A percentile compares a stretch with the other conserved stretches of the same genome.
Evolutionary conservation across 2,797 vertebrate genomes (phyloP).

Genomic region (Hydrophis major): DNA sequence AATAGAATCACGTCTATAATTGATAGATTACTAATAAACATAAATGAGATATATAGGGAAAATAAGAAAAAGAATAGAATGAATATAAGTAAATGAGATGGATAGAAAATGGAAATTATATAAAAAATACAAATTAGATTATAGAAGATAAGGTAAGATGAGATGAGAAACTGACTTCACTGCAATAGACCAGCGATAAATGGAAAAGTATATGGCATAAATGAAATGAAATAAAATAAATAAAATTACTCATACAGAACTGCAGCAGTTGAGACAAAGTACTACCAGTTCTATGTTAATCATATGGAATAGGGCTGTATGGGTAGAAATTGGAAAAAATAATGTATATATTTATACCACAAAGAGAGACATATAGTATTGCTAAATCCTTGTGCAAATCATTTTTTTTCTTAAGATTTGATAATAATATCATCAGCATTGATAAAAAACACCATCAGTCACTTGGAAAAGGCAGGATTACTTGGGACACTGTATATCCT

Average conservation of each 20-base stretch:
- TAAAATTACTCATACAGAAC: not conserved
- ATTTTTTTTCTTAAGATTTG: not conserved
- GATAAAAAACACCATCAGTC: not conserved
- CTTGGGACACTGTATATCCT: too few relatives aligned
- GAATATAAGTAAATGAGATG: not conserved
- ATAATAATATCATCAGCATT: not conserved
- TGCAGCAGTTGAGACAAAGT: not conserved
- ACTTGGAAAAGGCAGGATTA: not conserved
- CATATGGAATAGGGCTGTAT: not conserved
- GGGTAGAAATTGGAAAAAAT: not conserved
- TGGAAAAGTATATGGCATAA: not conserved
- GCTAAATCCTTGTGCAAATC: not conserved
- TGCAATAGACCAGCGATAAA: not conserved
- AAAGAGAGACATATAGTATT: not conserved
- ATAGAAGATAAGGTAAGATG: not conserved
- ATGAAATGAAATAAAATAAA: not conserved
- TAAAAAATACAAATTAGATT: not conserved
- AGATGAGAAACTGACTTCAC: not conserved
- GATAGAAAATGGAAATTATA: not conserved
- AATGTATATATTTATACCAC: not conserved
- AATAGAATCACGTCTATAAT: not conserved
- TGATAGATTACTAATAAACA: not conserved
- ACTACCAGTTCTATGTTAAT: not conserved
- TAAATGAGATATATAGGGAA: not conserved
- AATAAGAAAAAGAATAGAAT: not conserved